Evolutionary conservation across 2,113 vertebrate genomes (phyloP), one percentile per base, ranked within the genome.

Genomic region (Scytalopus superciliaris): DNA sequence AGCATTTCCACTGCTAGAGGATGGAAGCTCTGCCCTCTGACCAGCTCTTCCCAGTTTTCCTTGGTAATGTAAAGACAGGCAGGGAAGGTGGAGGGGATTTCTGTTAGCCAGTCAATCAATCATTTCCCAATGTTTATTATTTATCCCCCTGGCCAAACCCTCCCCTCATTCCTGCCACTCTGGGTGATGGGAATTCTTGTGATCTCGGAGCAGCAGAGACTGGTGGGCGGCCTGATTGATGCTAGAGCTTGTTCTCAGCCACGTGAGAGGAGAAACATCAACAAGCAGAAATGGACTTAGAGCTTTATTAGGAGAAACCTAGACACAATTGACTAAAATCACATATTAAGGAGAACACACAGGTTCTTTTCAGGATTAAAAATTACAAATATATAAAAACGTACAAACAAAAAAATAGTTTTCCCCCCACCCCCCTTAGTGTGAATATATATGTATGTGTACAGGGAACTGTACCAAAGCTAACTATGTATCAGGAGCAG

Each of bases 271-370:
- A 88, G 66, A 87, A 85, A 94, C 35, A 37, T 75, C 89, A 93
- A 57, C 89, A 63, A 72, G n/a, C 66, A 84, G 67, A 87, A 30
- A 45, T 93, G 68, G 80, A 91, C 64, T 91, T 95, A 94, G 84
- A 96, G 95, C 74, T 96, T 97, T 97, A 97, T 97, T 97, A 87
- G 87, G 77, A 96, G 84, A 96, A 96, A 96, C 68, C 55, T 95
- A 92, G 87, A 52, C 76, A 89, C 1, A 0, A 53, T 64, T 56
- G 42, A 84, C 90, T 90, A 82, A 85, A 87, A 95, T 93, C 53
- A 78, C 82, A 82, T 66, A 63, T 73, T 96, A 87, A 86, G 79
- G 77, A 95, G 52, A 92, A 44, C 88, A 97, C 89, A 6, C 56
- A 60, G 45, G 76, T 64, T 64, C 33, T 94, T 96, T 82, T 74